phyloP scores from a whole-genome alignment of 2,888 invertebrate species.

The Andrena flavipes region DNA sequence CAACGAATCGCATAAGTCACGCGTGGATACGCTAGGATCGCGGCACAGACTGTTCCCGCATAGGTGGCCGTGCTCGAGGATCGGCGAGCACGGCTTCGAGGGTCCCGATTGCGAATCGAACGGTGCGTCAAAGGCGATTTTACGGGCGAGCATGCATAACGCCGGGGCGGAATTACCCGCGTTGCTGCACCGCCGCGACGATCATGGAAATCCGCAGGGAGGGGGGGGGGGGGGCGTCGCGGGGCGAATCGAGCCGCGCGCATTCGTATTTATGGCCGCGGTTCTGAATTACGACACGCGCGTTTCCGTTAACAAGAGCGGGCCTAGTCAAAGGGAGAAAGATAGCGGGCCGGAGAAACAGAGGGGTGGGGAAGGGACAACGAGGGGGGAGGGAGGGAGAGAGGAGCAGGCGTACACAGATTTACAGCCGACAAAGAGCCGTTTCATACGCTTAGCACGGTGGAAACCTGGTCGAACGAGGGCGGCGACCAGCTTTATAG shows the following conservation, averaged over 20 bases:
- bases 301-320: slow-evolving; percentile 67
- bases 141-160: slow-evolving; percentile 4
- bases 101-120: slow-evolving; percentile 2
- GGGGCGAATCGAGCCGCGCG: slow-evolving; percentile 19
- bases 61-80: no score
- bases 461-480: slow-evolving; percentile 72
- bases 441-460: slow-evolving; percentile 57
- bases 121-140: slow-evolving; percentile 38
- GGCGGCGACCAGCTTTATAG: slow-evolving; percentile 69
- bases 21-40: no score
- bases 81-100: background rate
- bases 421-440: slow-evolving; percentile 67
- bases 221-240: background rate
- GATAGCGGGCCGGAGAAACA: slow-evolving; percentile 17
- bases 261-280: slow-evolving; percentile 60
- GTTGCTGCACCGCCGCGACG: background rate
- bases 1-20: no score
- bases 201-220: slow-evolving; percentile 8
- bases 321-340: slow-evolving; percentile 13
- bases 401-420: slow-evolving; percentile 22
- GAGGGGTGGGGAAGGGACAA: background rate
- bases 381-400: background rate
- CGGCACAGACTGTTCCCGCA: no score
- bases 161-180: slow-evolving; percentile 23
- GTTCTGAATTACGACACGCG: slow-evolving; percentile 66